Percentiles rank a stretch among this genome's conserved stretches.
Evolutionary conservation across 2,797 vertebrate species (phyloP).

Genomic region (Siniperca obscura): DNA sequence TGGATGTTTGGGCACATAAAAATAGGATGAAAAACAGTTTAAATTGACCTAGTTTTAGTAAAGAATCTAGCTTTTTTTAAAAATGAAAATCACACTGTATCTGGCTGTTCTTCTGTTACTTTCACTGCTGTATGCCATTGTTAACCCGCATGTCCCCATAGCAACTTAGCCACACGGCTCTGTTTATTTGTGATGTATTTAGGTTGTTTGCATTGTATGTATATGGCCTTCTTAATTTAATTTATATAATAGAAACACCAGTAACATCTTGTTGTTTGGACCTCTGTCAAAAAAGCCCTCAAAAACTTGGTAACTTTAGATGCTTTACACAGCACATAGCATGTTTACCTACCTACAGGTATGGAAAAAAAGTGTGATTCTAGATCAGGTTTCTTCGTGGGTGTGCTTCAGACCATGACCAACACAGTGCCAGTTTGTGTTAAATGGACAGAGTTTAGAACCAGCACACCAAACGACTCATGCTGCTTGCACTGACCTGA

Average conservation of each 20-base stretch:
- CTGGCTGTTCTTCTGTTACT: neutral
- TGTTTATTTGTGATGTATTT: neutral
- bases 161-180: neutral
- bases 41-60: neutral
- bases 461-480: neutral
- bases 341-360: no score
- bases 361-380: no score
- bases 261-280: no score
- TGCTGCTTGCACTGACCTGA: neutral
- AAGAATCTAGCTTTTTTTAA: neutral
- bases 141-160: neutral
- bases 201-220: neutral
- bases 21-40: neutral
- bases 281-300: no score
- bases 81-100: neutral
- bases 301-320: no score
- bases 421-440: neutral
- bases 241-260: neutral
- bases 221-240: neutral
- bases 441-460: neutral
- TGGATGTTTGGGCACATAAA: neutral
- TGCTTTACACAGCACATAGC: no score
- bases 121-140: neutral
- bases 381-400: no score
- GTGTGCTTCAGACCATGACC: neutral